Conservation (phyloP, 2,888 invertebrate genomes). For the Drosophila stalkeri region DNA sequence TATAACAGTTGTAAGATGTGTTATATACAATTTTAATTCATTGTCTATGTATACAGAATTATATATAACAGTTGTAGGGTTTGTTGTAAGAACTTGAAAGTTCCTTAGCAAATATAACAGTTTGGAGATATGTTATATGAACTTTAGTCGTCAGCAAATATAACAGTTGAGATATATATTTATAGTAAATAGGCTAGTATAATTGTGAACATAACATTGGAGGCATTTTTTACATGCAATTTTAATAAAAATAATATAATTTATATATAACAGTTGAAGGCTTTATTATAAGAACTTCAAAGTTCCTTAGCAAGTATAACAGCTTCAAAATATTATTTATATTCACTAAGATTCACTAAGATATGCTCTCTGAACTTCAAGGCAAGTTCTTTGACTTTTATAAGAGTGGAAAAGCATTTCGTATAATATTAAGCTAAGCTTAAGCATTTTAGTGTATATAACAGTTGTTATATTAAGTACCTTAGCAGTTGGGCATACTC, state of each 20-base stretch:
- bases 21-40: too few relatives aligned
- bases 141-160: not conserved
- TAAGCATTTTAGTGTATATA: not conserved
- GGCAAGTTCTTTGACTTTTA: slow-evolving; percentile 1
- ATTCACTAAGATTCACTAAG: too few relatives aligned
- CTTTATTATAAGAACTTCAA: not conserved
- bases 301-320: not conserved
- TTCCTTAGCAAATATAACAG: not conserved
- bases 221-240: too few relatives aligned
- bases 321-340: not conserved
- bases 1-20: too few relatives aligned
- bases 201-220: too few relatives aligned
- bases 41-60: too few relatives aligned
- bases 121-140: too few relatives aligned
- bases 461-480: not conserved
- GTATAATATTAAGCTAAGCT: not conserved
- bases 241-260: too few relatives aligned
- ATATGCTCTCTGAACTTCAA: not conserved
- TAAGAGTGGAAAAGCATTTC: not conserved
- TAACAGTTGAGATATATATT: not conserved
- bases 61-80: too few relatives aligned
- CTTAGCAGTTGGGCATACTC: not conserved
- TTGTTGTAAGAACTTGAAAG: not conserved
- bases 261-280: not conserved
- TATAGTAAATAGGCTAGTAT: too few relatives aligned